Base-by-base conservation (phyloP, 2,113 vertebrate genomes). In the Gadus macrocephalus region DNA sequence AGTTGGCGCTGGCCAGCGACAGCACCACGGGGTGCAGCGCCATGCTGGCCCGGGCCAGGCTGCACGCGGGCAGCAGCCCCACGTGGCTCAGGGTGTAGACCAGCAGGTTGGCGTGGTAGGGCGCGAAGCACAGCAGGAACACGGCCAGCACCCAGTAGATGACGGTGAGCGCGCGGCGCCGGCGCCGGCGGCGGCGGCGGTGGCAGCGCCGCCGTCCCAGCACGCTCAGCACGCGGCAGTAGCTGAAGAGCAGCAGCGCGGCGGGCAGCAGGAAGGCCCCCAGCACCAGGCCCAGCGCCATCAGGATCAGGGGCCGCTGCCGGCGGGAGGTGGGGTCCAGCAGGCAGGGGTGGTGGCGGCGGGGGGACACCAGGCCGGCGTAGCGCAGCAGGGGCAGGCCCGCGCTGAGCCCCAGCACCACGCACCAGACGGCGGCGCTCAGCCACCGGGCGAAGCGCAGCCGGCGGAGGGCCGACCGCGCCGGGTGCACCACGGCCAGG, bases 81-180 rank as follows among this genome's bases (percentile, higher is more conserved):
- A 88, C 17, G 0, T 91, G 86, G 59, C 87, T 85, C 15, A 92
- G 88, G 0, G 90, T 92, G 80, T 91, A 91, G 62, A 85, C 88
- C 70, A 90, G 79, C 56, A 92, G 87, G 77, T 91, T 91, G 56
- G 87, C 15, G 66, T 93, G 91, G 73, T 93, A 91, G 0, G 90
- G 91, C 0, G 85, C 75, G 14, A 92, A 91, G 69, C 90, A 92
- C 49, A 91, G 68, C 60, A 92, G 78, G 69, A 91, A 92, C 70
- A 92, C 72, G 0, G 76, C 84, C 25, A 93, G 69, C 49, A 90
- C 90, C 73, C 85, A 87, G 87, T 90, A 91, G 69, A 92, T 90
- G 20, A 92, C 19, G 0, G 69, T 86, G 35, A 91, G 87, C 1
- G 88, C 83, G 64, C 78, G 87, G 1, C 25, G 74, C 6, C 81